phyloP scores from a whole-genome alignment of 2,888 invertebrate genomes.

The Vesta saturnalis region DNA sequence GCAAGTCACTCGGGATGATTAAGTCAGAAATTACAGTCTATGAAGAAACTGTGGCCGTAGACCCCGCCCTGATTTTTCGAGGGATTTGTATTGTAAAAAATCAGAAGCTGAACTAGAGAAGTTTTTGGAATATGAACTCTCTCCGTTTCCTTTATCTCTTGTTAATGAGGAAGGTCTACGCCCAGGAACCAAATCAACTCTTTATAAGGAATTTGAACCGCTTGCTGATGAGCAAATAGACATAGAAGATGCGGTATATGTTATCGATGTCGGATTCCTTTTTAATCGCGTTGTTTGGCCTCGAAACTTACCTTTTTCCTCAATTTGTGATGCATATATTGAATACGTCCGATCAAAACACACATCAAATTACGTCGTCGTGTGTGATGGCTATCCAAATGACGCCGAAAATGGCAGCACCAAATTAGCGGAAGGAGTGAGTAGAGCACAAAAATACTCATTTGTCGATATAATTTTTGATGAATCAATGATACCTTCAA shows the following conservation, averaged over 20 bases:
- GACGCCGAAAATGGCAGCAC: neutral
- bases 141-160: neutral
- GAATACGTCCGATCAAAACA: neutral
- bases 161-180: neutral
- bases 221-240: neutral
- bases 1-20: no score
- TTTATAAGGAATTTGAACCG: neutral
- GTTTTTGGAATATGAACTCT: neutral
- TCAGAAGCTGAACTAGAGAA: neutral
- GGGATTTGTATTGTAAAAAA: neutral
- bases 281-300: neutral
- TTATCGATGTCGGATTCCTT: neutral
- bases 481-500: conserved; percentile 40
- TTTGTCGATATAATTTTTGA: no score
- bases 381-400: conserved; percentile 4
- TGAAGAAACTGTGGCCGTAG: neutral
- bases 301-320: neutral
- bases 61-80: neutral
- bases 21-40: neutral
- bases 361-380: neutral
- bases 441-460: conserved; percentile 5
- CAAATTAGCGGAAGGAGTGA: neutral
- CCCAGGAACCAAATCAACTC: neutral
- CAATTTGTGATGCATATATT: neutral
- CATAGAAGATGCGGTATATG: no score